Evolutionary conservation across 37 sponge, comb jelly and placozoan species (phyloP), one percentile per base, ranked within the genome.

Genomic region (Crambe crambe): DNA sequence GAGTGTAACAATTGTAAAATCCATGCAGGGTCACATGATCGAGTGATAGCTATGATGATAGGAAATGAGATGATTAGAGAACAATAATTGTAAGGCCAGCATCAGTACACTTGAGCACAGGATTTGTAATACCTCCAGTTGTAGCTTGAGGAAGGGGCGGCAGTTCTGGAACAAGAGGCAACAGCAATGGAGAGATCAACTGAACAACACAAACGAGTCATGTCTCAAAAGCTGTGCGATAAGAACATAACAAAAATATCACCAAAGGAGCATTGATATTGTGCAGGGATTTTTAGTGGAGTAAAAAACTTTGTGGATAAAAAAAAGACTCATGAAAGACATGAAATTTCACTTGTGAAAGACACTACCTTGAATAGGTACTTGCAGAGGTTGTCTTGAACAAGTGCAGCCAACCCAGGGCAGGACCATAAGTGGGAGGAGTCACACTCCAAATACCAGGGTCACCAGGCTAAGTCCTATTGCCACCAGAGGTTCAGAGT

Each of bases 51-150:
- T n/a, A n/a, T n/a, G n/a, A n/a, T n/a, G n/a, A n/a, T n/a, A n/a
- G n/a, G n/a, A n/a, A n/a, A n/a, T n/a, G n/a, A n/a, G n/a, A n/a
- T n/a, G n/a, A n/a, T n/a, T n/a, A n/a, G n/a, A n/a, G n/a, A n/a
- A n/a, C n/a, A n/a, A n/a, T n/a, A n/a, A n/a, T n/a, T n/a, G n/a
- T n/a, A n/a, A n/a, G n/a, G n/a, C n/a, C n/a, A n/a, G n/a, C n/a
- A n/a, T n/a, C n/a, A n/a, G n/a, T n/a, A n/a, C n/a, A n/a, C n/a
- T n/a, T n/a, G n/a, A n/a, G n/a, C n/a, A n/a, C n/a, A n/a, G n/a
- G n/a, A n/a, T n/a, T n/a, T n/a, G n/a, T n/a, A n/a, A n/a, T 59
- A 91, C 89, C 95, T 97, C 97, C 51, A 97, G 75, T 64, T 97
- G 97, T 36, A 97, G 80, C 72, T 91, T 91, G 58, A 97, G 81